Conservation (phyloP, 2,113 vertebrate species). For the Percopsis transmontana region DNA sequence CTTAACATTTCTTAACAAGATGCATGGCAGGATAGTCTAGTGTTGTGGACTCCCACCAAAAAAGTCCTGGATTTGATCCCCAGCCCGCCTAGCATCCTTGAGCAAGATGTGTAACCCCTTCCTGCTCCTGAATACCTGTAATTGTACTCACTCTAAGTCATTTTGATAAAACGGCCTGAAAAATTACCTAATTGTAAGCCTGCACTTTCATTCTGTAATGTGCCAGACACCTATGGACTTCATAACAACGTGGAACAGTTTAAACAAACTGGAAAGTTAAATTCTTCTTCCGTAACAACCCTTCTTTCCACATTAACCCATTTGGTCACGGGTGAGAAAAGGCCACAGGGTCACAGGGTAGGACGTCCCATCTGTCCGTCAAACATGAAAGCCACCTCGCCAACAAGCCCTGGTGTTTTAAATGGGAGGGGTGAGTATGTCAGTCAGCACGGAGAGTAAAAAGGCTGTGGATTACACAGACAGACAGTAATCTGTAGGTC, state of each 20-base stretch:
- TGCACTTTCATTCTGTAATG: no score
- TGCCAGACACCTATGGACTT: background rate
- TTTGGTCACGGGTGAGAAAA: slow-evolving; percentile 61
- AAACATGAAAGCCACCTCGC: slow-evolving; percentile 66
- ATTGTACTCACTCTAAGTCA: no score
- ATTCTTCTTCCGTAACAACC: slow-evolving; percentile 28
- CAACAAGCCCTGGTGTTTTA: slow-evolving; percentile 54
- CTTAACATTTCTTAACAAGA: background rate
- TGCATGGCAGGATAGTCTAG: no score
- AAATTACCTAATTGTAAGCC: no score
- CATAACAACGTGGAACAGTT: background rate
- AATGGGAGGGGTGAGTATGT: slow-evolving; percentile 60
- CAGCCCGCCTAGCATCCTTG: no score
- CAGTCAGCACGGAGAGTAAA: slow-evolving; percentile 63
- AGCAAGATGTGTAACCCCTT: no score
- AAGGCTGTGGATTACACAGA: slow-evolving; percentile 58
- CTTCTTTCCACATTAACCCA: slow-evolving; percentile 52
- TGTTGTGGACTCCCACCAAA: no score
- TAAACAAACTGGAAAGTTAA: slow-evolving; percentile 19
- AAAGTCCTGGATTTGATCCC: no score
- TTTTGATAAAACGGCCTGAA: no score
- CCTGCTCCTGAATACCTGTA: no score
- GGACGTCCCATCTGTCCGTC: slow-evolving; percentile 74
- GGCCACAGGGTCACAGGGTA: slow-evolving; percentile 58
- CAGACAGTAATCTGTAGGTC: slow-evolving; percentile 70